Base-by-base conservation (phyloP, 2,113 vertebrate genomes). In the Cisticola juncidis region DNA sequence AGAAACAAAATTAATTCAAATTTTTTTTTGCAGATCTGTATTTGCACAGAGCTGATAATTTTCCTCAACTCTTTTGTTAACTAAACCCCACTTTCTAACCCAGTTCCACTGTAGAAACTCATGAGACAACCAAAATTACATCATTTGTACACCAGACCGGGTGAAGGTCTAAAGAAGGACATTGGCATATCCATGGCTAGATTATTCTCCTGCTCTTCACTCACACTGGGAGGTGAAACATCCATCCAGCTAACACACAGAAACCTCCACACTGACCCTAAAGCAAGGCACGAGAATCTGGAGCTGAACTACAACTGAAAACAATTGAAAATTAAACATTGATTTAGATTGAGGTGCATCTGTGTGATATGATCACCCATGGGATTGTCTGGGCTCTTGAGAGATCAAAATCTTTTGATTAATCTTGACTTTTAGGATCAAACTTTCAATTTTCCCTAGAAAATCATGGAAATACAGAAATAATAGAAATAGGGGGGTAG, bases 401-500 rank as follows among this genome's bases (percentile, higher is more conserved):
- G 26, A 54, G 8, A 36, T 26, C 35, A 56, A 66, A 53, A 33
- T 7, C 2, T 25, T 80, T 62, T 76, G 17, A 38, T 60, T 68
- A 9, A 57, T 25, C 14, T 53, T 69, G 4, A 66, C 14, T 58
- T 76, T 58, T 20, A 38, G 51, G 47, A 71, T 24, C 12, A 65
- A 14, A 4, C 7, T 33, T 71, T 66, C 23, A 9, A 9, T 38
- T 36, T 71, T 58, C 21, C n/a, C 64, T 36, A 53, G 70, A 83
- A 40, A 42, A 77, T 28, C 4, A 5, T 28, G 17, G 7, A 83
- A 88, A 73, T 20, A 33, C 6, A 56, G 22, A 65, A 25, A 28
- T 21, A 71, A 35, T 9, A 51, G 38, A 50, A 72, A 35, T 2
- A 5, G 9, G 11, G 8, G 3, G 8, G 0, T 38, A 38, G 0